These are phyloP conservation scores for Neosilurus hyrtlii DNA, from an alignment of 2,797 vertebrate genomes.

Conservation along the genomic window DNA sequence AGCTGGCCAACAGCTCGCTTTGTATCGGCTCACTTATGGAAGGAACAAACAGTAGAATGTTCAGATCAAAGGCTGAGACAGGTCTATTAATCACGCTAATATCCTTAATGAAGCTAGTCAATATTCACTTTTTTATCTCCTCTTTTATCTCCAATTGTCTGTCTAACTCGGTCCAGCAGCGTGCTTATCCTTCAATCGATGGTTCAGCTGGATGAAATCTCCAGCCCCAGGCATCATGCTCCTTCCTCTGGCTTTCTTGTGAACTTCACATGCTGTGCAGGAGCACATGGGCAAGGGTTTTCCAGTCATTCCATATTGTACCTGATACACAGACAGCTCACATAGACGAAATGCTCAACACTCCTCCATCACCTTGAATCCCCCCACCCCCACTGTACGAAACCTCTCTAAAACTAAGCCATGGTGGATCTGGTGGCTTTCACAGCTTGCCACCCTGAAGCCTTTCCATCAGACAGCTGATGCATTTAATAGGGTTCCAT, in stretches of 20 bases:
- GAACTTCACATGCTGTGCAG: slow-evolving; percentile 23
- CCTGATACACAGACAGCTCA: slow-evolving; percentile 39
- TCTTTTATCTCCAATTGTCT: slow-evolving; percentile 30
- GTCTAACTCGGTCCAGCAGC: slow-evolving; percentile 8
- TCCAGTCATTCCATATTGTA: slow-evolving; percentile 32
- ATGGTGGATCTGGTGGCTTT: slow-evolving; percentile 35
- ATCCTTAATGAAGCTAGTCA: slow-evolving; percentile 56
- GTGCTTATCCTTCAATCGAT: slow-evolving; percentile 38
- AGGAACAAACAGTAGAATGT: slow-evolving; percentile 41
- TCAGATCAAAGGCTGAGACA: slow-evolving; percentile 48
- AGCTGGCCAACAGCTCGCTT: slow-evolving; percentile 47
- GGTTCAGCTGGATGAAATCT: slow-evolving; percentile 28
- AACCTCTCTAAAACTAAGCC: slow-evolving; percentile 31
- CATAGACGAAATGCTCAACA: slow-evolving; percentile 1
- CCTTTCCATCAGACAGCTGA: slow-evolving; percentile 63
- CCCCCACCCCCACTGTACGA: background rate
- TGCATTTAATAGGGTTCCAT: slow-evolving; percentile 70
- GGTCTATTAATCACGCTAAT: slow-evolving; percentile 58
- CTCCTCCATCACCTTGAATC: background rate
- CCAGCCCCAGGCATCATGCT: slow-evolving; percentile 5
- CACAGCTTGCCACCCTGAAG: slow-evolving; percentile 40
- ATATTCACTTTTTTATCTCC: slow-evolving; percentile 50
- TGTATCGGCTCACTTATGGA: slow-evolving; percentile 50
- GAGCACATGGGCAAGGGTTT: slow-evolving; percentile 35
- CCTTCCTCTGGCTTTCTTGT: slow-evolving; percentile 20